Base-by-base conservation (phyloP, 2,888 invertebrate species). In the Andrena hattorfiana region DNA sequence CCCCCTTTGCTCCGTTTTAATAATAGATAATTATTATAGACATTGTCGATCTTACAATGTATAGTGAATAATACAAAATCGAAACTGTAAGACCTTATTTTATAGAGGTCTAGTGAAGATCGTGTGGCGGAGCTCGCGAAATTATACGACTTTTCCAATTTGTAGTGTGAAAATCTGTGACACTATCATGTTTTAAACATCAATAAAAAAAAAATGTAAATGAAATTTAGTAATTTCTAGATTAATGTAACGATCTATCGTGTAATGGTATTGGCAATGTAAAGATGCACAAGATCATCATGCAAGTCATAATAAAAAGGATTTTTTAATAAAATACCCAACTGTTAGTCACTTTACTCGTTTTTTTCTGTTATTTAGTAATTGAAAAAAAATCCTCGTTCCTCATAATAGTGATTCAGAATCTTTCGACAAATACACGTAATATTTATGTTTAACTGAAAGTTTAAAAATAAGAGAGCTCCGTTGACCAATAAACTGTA, bases 271-370 rank as follows among this genome's bases (percentile, higher is more conserved):
- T 87, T 85, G 85, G 85, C 83, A 88, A 79, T 91, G 89, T 91
- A 89, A 91, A 88, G 78, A 85, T 90, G 86, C 91, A 91, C 90
- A 91, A 86, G 75, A 89, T 85, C 89, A 83, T 88, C 78, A 80
- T 85, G 77, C 81, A 81, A 90, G 81, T 88, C 86, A 87, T 88
- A 91, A 91, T 91, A 90, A 91, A 89, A 88, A 87, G 66, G 79
- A 90, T 89, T 91, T 91, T 91, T 90, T 89, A 91, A 91, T 87
- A 89, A 91, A 89, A 81, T 51, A 26, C 32, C 63, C 26, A 59
- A 75, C 26, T 79, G 82, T 87, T 28, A 56, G 80, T 86, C 20
- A 83, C 77, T 83, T 82, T 72, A 62, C 30, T 54, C 63, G 30
- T 54, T 77, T 51, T 60, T 7, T 30, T 73, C 78, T 68, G 60